These are phyloP conservation scores for Junonia oenone DNA, from an alignment of 2,888 invertebrate genomes.

Conservation along the genomic window DNA sequence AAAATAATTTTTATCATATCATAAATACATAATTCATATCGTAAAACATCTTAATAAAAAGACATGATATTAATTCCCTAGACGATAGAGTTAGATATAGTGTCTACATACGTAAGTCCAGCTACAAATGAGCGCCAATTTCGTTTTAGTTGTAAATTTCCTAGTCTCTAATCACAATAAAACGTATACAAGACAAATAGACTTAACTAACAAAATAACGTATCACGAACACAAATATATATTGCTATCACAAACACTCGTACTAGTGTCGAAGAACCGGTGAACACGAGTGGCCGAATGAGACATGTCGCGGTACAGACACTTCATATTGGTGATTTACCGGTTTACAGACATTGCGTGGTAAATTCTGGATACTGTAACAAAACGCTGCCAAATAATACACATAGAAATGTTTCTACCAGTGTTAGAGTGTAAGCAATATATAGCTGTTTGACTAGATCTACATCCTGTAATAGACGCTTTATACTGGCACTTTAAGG, in stretches of 20 bases:
- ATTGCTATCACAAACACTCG: neutral
- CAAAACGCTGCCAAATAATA: constrained; percentile 23
- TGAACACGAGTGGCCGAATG: constrained; percentile 17
- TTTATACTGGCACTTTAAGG: constrained; percentile 18
- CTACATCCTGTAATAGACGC: constrained; percentile 23
- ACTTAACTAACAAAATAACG: neutral
- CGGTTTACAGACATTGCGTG: constrained; percentile 4
- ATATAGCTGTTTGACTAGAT: constrained; percentile 12
- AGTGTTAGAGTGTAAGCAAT: constrained; percentile 22
- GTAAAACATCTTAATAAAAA: constrained; percentile 61
- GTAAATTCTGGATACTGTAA: constrained; percentile 12
- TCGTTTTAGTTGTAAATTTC: constrained; percentile 22
- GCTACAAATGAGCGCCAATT: constrained; percentile 46
- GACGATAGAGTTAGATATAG: constrained; percentile 51
- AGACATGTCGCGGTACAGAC: constrained; percentile 4
- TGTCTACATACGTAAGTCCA: constrained; percentile 50
- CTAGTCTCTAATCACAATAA: neutral
- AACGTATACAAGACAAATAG: neutral
- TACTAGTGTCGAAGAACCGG: neutral
- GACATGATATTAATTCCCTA: constrained; percentile 57
- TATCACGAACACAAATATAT: neutral
- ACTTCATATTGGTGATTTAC: neutral
- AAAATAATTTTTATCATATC: constrained; percentile 69
- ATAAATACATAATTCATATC: constrained; percentile 72
- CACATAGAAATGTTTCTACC: constrained; percentile 17